These are phyloP conservation scores for Petrocephalus microphthalmus DNA, from an alignment of 2,113 vertebrate genomes.

Conservation along the genomic window DNA sequence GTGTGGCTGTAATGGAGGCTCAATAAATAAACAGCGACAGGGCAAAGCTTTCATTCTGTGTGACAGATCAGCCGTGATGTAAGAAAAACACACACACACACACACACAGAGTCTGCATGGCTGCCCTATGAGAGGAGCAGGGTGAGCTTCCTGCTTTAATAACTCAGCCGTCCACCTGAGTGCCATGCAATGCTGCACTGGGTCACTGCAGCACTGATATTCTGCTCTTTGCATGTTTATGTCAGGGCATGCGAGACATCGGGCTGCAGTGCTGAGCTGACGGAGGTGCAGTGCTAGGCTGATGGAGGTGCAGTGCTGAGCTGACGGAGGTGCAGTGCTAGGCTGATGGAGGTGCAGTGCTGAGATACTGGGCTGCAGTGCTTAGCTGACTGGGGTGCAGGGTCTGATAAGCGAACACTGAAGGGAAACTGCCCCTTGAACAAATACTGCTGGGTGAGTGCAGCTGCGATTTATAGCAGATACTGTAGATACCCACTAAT, in stretches of 20 bases:
- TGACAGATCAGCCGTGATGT: neutral
- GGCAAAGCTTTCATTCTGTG: neutral
- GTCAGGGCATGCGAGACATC: neutral
- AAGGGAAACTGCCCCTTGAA: neutral
- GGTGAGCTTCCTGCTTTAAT: neutral
- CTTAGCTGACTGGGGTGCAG: no score
- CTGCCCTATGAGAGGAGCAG: neutral
- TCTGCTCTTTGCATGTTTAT: neutral
- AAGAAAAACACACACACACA: neutral
- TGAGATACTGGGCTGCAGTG: no score
- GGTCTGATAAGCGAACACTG: neutral
- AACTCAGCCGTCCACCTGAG: neutral
- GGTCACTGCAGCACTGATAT: neutral
- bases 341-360: no score
- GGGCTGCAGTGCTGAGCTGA: neutral
- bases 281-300: neutral
- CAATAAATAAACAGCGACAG: neutral
- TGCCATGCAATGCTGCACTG: neutral
- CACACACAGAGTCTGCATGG: neutral
- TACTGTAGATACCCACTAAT: neutral
- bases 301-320: neutral
- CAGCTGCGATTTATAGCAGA: no score
- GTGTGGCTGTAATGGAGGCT: neutral
- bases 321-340: no score
- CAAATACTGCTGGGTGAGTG: neutral